phyloP scores from a whole-genome alignment of 2,797 vertebrate genomes.

The Alectoris magna region DNA sequence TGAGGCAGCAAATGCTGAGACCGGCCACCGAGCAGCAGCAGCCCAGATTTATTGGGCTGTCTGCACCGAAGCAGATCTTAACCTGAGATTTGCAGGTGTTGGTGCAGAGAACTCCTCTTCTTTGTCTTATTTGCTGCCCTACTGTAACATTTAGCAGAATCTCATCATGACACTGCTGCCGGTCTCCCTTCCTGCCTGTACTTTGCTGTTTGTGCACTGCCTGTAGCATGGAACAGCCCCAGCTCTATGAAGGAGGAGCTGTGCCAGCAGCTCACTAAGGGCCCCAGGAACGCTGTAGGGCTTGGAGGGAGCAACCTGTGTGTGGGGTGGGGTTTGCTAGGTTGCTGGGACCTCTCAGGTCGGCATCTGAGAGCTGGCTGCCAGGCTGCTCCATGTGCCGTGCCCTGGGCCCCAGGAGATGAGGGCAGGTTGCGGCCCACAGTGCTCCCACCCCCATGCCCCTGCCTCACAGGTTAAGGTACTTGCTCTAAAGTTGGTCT shows the following conservation, averaged over 20 bases:
- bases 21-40: neutral
- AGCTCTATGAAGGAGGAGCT: neutral
- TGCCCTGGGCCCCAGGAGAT: no score
- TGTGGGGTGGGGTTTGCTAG: neutral
- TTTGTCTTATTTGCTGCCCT: neutral
- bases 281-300: neutral
- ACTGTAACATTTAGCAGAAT: neutral
- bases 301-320: neutral
- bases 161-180: neutral
- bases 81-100: constrained; percentile 40
- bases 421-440: no score
- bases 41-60: constrained; percentile 50
- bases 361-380: no score
- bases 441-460: no score
- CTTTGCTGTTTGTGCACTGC: neutral
- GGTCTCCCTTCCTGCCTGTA: neutral
- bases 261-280: neutral
- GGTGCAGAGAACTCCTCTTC: neutral
- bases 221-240: neutral
- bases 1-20: constrained; percentile 25
- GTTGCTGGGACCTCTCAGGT: neutral
- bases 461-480: no score
- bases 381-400: no score
- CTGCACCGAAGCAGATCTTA: constrained; percentile 36
- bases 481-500: neutral